Conservation (phyloP, 2,888 invertebrate genomes). For the Phorcus lineatus region DNA sequence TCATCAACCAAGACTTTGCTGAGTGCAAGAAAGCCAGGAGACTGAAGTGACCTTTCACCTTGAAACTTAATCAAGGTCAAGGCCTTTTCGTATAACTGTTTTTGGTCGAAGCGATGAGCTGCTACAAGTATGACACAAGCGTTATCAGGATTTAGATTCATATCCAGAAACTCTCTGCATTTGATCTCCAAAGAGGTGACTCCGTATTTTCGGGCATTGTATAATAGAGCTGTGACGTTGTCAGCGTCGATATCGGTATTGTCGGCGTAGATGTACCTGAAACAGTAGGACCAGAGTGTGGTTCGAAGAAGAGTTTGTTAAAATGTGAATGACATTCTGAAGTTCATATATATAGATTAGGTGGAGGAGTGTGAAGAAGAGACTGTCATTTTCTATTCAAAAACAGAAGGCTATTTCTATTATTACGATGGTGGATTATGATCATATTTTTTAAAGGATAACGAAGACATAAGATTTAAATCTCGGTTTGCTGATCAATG, state of each 20-base stretch:
- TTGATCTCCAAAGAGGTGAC: not conserved
- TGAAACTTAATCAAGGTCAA: not conserved
- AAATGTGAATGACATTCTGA: too few species aligned
- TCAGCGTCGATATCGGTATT: not conserved
- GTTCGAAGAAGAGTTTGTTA: too few species aligned
- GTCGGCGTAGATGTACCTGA: not conserved
- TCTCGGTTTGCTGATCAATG: too few species aligned
- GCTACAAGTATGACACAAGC: not conserved
- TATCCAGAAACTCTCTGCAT: not conserved
- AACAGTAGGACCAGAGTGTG: not conserved
- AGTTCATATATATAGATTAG: too few species aligned
- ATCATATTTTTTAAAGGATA: too few species aligned
- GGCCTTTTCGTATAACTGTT: not conserved
- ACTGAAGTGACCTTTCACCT: not conserved
- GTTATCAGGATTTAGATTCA: not conserved
- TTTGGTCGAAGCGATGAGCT: not conserved
- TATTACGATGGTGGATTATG: too few species aligned
- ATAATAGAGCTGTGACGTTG: not conserved
- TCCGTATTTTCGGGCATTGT: not conserved
- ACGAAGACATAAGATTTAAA: too few species aligned
- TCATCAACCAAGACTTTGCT: not conserved
- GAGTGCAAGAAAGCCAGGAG: not conserved
- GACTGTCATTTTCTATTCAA: too few species aligned
- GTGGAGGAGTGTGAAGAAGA: too few species aligned
- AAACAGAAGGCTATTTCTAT: too few species aligned